These are phyloP conservation scores for Melinaea menophilus DNA, from an alignment of 2,888 invertebrate species.

Conservation along the genomic window DNA sequence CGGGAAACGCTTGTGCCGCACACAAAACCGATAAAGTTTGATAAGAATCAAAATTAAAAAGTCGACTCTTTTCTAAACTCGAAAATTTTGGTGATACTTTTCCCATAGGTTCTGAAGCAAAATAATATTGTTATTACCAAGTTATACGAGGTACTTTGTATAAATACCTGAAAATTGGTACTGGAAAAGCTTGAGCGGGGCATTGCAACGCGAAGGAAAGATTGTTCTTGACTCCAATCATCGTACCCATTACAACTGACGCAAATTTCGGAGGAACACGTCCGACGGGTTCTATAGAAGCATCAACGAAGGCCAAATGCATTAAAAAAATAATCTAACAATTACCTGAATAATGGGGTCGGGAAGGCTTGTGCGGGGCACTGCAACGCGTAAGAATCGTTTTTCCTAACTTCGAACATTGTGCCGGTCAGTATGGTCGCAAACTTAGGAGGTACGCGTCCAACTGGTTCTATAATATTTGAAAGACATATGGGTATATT, in stretches of 20 bases:
- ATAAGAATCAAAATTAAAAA: constrained; percentile 60
- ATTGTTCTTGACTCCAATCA: constrained; percentile 72
- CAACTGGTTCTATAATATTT: constrained; percentile 45
- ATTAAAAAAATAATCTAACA: constrained; percentile 10
- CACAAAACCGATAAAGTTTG: constrained; percentile 78
- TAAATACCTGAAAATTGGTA: constrained; percentile 79
- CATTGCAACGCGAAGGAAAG: constrained; percentile 78
- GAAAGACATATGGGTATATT: constrained; percentile 26
- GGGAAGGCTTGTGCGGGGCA: constrained; percentile 84
- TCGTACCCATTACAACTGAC: constrained; percentile 79
- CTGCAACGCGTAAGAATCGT: constrained; percentile 67
- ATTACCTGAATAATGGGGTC: constrained; percentile 77
- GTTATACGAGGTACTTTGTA: constrained; percentile 10
- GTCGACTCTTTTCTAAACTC: constrained; percentile 64
- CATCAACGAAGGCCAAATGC: constrained; percentile 9
- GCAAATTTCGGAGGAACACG: constrained; percentile 83
- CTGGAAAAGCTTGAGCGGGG: constrained; percentile 82
- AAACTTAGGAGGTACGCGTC: constrained; percentile 76
- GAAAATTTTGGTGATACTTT: constrained; percentile 83
- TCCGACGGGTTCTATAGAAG: constrained; percentile 81
- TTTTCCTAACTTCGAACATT: constrained; percentile 76
- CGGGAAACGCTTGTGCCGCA: constrained; percentile 83
- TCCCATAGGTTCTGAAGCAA: constrained; percentile 78
- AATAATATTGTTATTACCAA: constrained; percentile 21
- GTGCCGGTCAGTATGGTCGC: constrained; percentile 72